Evolutionary conservation across 1,140 invertebrate genomes (phyloP), one percentile per base, ranked within the genome.

Genomic region (Polyergus mexicanus): DNA sequence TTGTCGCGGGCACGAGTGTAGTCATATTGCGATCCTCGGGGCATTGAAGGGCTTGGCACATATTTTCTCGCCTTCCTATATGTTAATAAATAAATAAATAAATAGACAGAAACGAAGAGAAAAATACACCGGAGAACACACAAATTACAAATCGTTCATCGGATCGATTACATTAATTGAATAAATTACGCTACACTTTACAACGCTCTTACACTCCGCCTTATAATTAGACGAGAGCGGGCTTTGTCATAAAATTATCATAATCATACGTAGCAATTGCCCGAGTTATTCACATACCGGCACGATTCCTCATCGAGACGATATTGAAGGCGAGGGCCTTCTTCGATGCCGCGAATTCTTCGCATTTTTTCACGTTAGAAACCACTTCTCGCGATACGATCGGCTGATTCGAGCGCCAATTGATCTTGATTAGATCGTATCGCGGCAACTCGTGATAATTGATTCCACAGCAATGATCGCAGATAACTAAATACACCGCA

Each of bases 241-340:
- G n/a, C 11, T 35, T 25, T 62, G 47, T 72, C 58, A 19, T 63
- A 35, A 84, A 84, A 54, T 84, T 54, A 76, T 69, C 25, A 35
- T 65, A 85, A 72, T 60, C 51, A 28, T 19, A n/a, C 28, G n/a
- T 51, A 13, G 35, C 25, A 65, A 66, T 65, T 58, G 63, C 11
- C 2, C 38, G 68, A 32, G 2, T 25, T 69, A 32, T 35, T 22
- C 41, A 38, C 86, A 77, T 86, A 93, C 92, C 91, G 47, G 84
- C 81, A 71, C 25, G 19, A 47, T 76, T 72, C 32, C 94, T 93
- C 35, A 88, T 88, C 54, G 94, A 94, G 81, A 95, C 96, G 86
- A 95, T 97, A 94, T 97, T 97, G 38, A 97, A 95, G 1, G 96
- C 96, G 35, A 97, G 90, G n/a, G 95, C 96, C 63, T 94, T 96